These are phyloP conservation scores for Schlechtendalia chinensis DNA, from an alignment of 1,140 invertebrate species.

Conservation along the genomic window DNA sequence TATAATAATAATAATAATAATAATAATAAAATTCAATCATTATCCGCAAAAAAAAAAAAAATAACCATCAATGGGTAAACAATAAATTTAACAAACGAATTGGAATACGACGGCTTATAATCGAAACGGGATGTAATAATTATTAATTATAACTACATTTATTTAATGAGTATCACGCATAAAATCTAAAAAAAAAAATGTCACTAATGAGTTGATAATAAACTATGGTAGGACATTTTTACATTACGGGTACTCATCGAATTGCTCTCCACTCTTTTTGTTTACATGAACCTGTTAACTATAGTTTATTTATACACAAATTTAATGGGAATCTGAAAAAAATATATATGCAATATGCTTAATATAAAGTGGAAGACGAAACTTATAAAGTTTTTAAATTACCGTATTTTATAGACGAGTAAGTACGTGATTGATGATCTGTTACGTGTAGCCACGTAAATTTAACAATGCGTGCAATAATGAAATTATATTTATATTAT, in stretches of 20 bases:
- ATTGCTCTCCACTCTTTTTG: not conserved
- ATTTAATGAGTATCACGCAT: too few relatives aligned
- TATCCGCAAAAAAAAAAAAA: too few relatives aligned
- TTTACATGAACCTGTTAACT: too few relatives aligned
- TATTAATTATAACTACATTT: too few relatives aligned
- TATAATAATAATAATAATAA: too few relatives aligned
- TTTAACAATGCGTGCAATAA: not conserved
- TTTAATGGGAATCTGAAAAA: not conserved
- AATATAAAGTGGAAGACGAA: not conserved
- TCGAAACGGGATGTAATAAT: too few relatives aligned
- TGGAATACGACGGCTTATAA: too few relatives aligned
- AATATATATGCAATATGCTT: not conserved
- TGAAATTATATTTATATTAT: constrained; percentile 1
- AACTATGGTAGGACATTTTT: not conserved
- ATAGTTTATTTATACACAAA: not conserved
- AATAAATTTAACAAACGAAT: too few relatives aligned
- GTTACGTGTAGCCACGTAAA: not conserved
- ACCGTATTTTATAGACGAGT: not conserved
- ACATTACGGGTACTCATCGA: not conserved
- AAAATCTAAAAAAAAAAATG: not conserved
- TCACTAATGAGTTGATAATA: not conserved
- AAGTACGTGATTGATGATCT: not conserved
- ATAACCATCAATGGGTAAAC: too few relatives aligned
- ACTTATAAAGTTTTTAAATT: not conserved
- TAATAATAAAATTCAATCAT: too few relatives aligned